Evolutionary conservation across 2,113 vertebrate genomes (phyloP).

Genomic region (Apistogramma diplotaenia): DNA sequence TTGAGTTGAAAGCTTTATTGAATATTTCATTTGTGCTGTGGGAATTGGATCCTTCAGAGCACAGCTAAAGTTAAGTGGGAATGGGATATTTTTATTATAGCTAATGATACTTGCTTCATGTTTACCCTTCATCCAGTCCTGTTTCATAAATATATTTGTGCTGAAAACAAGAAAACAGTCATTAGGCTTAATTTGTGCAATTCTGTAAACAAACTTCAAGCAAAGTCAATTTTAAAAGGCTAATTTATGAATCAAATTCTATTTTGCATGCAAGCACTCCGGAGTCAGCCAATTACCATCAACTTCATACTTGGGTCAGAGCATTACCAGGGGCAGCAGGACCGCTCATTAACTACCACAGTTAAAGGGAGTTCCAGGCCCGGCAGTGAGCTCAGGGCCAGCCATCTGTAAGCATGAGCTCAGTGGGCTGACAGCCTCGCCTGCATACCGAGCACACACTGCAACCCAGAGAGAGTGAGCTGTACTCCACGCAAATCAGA

Average conservation of each 20-base stretch:
- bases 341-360: slow-evolving; percentile 35
- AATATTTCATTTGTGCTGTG: slow-evolving; percentile 62
- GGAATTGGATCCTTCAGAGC: slow-evolving; percentile 47
- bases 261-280: slow-evolving; percentile 1
- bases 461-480: slow-evolving; percentile 2
- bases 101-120: slow-evolving; percentile 42
- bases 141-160: slow-evolving; percentile 20
- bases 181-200: slow-evolving; percentile 36
- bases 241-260: slow-evolving; percentile 34
- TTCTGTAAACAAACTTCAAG: slow-evolving; percentile 41
- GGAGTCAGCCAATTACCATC: slow-evolving; percentile 43
- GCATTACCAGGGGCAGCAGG: slow-evolving; percentile 20
- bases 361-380: slow-evolving; percentile 34
- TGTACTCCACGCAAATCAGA: slow-evolving; percentile 14
- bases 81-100: slow-evolving; percentile 38
- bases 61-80: slow-evolving; percentile 43
- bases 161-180: slow-evolving; percentile 13
- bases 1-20: slow-evolving; percentile 61
- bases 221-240: slow-evolving; percentile 28
- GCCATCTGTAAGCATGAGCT: slow-evolving; percentile 30
- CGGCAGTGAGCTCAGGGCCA: slow-evolving; percentile 39
- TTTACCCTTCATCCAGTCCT: slow-evolving; percentile 28
- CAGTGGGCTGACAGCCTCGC: slow-evolving; percentile 4
- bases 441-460: slow-evolving; percentile 30
- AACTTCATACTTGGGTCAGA: slow-evolving; percentile 50